phyloP scores from a whole-genome alignment of 2,113 vertebrate species.

The rat (Rattus norvegicus) region DNA sequence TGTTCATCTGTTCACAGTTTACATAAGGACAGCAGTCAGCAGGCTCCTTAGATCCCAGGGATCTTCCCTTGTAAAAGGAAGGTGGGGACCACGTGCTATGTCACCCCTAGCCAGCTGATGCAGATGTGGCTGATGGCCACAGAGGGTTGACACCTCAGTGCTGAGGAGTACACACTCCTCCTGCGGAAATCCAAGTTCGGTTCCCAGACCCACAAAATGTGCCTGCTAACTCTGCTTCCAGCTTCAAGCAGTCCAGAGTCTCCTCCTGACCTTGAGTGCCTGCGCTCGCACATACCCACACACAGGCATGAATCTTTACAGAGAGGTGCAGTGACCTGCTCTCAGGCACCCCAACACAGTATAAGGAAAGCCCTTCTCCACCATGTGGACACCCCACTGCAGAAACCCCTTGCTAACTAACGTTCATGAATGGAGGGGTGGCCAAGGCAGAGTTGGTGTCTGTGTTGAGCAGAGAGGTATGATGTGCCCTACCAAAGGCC shows the following conservation, averaged over 20 bases:
- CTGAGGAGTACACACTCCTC: background rate
- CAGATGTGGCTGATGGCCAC: background rate
- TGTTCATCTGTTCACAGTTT: accelerated
- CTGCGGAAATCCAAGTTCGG: background rate
- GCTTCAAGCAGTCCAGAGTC: background rate
- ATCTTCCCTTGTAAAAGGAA: background rate
- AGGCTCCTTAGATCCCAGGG: background rate
- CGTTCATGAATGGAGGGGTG: accelerated
- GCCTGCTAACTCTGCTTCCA: background rate
- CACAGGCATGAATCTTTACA: background rate
- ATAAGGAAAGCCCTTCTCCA: background rate
- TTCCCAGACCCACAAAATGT: background rate
- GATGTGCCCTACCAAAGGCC: background rate
- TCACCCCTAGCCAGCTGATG: background rate
- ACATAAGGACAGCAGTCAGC: accelerated
- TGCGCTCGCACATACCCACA: background rate
- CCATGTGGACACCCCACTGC: background rate
- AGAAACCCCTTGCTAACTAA: background rate
- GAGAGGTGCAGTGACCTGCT: accelerated
- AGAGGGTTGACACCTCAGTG: background rate
- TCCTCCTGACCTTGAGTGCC: background rate
- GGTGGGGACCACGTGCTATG: background rate
- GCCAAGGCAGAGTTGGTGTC: accelerated
- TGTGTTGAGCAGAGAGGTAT: accelerated
- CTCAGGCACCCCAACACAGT: accelerated